A percentile compares a stretch with the other conserved stretches of the same genome.
Conservation (phyloP, 2,113 vertebrate genomes). For the Hemichromis elongatus region DNA sequence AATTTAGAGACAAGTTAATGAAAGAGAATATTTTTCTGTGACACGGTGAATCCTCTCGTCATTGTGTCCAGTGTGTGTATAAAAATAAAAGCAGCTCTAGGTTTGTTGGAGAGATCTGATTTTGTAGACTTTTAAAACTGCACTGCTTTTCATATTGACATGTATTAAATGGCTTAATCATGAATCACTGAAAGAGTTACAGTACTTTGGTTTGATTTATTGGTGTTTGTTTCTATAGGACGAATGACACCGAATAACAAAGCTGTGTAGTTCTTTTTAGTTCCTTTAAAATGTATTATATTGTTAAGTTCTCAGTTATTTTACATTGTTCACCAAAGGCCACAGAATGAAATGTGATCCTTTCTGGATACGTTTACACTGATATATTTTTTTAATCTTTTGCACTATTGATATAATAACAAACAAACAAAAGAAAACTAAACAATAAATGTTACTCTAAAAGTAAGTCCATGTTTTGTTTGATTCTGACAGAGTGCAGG, state of each 20-base stretch:
- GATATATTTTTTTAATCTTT: not conserved
- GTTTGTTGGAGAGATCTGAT: not conserved
- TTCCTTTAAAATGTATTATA: not conserved
- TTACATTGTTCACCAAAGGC: not conserved
- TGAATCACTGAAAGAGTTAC: not conserved
- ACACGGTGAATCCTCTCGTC: not conserved
- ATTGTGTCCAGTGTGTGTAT: not conserved
- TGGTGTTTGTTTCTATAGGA: not conserved
- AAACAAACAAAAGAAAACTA: not conserved
- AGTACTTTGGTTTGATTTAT: not conserved
- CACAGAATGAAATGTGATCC: not conserved
- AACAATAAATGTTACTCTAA: not conserved
- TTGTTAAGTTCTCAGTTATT: not conserved
- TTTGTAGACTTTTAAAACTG: not conserved
- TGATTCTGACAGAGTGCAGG: not conserved
- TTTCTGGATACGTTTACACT: not conserved
- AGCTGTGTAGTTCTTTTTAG: not conserved
- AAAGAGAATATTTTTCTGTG: constrained; percentile 7
- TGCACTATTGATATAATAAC: not conserved
- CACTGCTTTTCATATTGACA: not conserved
- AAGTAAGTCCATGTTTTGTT: not conserved
- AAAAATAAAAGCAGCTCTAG: not conserved
- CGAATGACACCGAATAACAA: not conserved
- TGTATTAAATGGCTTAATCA: not conserved
- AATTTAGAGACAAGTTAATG: constrained; percentile 2